These are phyloP conservation scores for Ctenomys sociabilis DNA, from an alignment of 2,113 vertebrate genomes.

Conservation along the genomic window DNA sequence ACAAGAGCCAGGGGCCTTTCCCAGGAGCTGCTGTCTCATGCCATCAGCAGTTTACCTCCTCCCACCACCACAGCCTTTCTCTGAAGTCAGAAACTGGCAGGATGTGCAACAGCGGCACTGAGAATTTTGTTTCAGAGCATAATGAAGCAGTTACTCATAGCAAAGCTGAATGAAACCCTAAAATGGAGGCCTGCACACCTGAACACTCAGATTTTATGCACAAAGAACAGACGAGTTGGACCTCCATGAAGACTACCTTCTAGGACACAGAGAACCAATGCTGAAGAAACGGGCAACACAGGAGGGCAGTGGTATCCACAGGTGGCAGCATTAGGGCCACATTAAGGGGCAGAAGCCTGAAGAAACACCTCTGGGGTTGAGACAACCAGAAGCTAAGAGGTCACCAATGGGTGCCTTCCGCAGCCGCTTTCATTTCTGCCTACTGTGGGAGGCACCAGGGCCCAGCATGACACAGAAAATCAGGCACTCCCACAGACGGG, in stretches of 20 bases:
- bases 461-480: background rate
- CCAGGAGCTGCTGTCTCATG: background rate
- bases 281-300: background rate
- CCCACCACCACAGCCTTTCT: background rate
- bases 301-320: background rate
- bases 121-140: conserved; percentile 36
- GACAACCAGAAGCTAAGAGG: background rate
- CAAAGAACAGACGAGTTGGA: background rate
- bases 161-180: background rate
- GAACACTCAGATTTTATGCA: background rate
- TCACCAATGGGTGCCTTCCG: background rate
- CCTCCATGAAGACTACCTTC: background rate
- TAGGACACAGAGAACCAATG: background rate
- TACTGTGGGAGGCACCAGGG: background rate
- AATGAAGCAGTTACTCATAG: background rate
- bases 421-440: background rate
- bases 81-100: background rate
- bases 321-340: background rate
- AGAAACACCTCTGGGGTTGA: background rate
- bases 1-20: background rate
- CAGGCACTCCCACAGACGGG: background rate
- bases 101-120: background rate
- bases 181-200: background rate
- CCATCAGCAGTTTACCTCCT: background rate
- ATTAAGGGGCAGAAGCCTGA: background rate